Evolutionary conservation across 2,113 vertebrate genomes (phyloP).

Genomic region (Bubo scandiacus): DNA sequence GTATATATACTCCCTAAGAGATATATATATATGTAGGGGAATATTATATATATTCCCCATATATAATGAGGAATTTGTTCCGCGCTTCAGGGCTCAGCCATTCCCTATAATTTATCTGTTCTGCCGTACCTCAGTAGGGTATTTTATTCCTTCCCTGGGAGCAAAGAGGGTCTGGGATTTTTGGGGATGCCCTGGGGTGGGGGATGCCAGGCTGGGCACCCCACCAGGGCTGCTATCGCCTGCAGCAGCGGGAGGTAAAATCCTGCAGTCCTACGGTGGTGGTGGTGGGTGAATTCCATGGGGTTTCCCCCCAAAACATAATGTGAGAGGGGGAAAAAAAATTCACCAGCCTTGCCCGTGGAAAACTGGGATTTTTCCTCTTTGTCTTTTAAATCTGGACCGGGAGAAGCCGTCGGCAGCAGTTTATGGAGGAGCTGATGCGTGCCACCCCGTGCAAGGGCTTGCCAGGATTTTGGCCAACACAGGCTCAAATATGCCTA

Average conservation of each 20-base stretch:
- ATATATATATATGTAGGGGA: not conserved
- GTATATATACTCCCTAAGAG: not conserved
- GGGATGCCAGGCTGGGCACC: not conserved
- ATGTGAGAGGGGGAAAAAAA: not conserved
- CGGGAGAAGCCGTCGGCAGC: accelerated
- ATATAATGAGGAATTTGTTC: not conserved
- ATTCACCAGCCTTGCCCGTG: not conserved
- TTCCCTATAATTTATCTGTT: not conserved
- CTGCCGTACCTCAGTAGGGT: too few species aligned
- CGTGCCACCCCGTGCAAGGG: accelerated
- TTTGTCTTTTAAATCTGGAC: not conserved
- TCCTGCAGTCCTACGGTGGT: not conserved
- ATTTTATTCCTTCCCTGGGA: not conserved
- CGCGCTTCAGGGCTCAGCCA: not conserved
- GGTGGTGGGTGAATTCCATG: not conserved
- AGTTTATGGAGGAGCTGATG: not conserved
- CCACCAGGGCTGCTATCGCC: too few species aligned
- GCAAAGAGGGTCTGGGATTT: not conserved
- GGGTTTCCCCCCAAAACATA: not conserved
- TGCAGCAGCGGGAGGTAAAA: not conserved
- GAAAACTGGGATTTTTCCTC: not conserved
- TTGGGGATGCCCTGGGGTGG: not conserved
- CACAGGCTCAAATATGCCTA: not conserved
- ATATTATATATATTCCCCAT: not conserved
- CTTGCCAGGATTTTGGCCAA: not conserved